Percentiles rank a stretch among this genome's conserved stretches.
Conservation (phyloP, 1,140 invertebrate species). For the Bombyx mandarina region DNA sequence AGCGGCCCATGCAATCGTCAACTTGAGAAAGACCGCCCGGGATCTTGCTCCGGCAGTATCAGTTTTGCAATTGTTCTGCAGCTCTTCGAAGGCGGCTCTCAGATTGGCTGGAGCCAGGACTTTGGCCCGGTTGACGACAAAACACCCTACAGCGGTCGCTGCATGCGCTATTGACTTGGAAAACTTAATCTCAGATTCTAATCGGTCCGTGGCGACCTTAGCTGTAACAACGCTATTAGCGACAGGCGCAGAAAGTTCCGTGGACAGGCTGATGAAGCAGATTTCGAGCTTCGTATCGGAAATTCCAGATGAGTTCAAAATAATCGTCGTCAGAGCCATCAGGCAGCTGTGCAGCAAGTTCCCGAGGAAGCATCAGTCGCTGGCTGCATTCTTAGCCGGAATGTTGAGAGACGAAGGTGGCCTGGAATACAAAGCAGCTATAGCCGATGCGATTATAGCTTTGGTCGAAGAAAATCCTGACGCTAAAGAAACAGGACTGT, state of each 20-base stretch:
- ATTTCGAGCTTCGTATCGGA: conserved; percentile 98
- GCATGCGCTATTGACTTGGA: conserved; percentile 98
- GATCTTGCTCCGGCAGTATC: conserved; percentile 95
- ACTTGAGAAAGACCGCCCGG: conserved; percentile 85
- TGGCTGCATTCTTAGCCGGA: conserved; percentile 97
- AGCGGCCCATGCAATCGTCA: conserved; percentile 94
- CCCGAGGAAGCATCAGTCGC: conserved; percentile 94
- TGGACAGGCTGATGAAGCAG: conserved; percentile 99
- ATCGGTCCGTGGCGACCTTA: conserved; percentile 97
- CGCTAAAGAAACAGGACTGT: conserved; percentile 93
- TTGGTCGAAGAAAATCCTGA: conserved; percentile 97
- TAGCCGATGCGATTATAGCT: conserved; percentile 97
- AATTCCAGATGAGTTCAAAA: conserved; percentile 99
- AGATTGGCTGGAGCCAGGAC: conserved; percentile 98
- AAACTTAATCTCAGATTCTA: conserved; percentile 97
- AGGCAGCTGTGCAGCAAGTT: conserved; percentile 95
- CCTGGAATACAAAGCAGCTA: conserved; percentile 97
- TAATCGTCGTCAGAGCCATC: conserved; percentile 95
- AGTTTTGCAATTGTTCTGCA: conserved; percentile 96
- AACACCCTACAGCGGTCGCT: conserved; percentile 95
- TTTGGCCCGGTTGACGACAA: conserved; percentile 89
- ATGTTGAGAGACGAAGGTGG: conserved; percentile 99
- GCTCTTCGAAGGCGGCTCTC: conserved; percentile 93
- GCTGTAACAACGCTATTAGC: conserved; percentile 99
- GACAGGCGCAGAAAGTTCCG: conserved; percentile 97